These are phyloP conservation scores for Clamator glandarius DNA, from an alignment of 2,797 vertebrate genomes.

Conservation along the genomic window DNA sequence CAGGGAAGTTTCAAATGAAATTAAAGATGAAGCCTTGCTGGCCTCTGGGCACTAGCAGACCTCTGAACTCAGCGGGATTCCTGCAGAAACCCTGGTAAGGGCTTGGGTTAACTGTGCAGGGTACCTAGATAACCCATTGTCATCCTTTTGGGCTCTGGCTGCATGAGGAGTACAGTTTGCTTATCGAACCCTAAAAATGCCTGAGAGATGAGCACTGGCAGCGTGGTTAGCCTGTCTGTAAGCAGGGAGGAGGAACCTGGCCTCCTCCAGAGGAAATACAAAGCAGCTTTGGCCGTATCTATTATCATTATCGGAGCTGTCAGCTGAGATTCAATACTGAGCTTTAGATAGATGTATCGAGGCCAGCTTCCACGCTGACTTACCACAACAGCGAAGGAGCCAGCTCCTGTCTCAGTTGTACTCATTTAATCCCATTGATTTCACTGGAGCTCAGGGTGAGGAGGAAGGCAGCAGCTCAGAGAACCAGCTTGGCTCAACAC, in stretches of 20 bases:
- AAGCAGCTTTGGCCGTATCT: constrained; percentile 26
- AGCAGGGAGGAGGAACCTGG: neutral
- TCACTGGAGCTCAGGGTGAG: neutral
- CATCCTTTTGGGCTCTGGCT: neutral
- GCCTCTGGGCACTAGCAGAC: fast-evolving
- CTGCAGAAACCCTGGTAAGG: neutral
- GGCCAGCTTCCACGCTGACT: constrained; percentile 33
- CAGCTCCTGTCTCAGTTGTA: constrained; percentile 44
- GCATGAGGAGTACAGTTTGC: fast-evolving
- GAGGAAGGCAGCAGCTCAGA: neutral
- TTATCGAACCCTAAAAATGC: neutral
- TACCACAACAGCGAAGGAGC: constrained; percentile 9
- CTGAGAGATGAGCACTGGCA: neutral
- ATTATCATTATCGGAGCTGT: constrained; percentile 66
- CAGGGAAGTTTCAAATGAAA: neutral
- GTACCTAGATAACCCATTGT: neutral
- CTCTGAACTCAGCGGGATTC: neutral
- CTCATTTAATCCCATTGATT: constrained; percentile 61
- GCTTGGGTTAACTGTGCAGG: neutral
- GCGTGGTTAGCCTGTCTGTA: neutral
- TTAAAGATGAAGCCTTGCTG: neutral
- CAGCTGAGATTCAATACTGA: constrained; percentile 48
- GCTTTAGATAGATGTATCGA: constrained; percentile 27
- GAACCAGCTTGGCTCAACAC: neutral
- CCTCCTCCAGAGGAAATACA: neutral